Percentiles rank a stretch among this genome's conserved stretches.
Conservation (phyloP, 2,888 invertebrate genomes). For the Arctia plantaginis region DNA sequence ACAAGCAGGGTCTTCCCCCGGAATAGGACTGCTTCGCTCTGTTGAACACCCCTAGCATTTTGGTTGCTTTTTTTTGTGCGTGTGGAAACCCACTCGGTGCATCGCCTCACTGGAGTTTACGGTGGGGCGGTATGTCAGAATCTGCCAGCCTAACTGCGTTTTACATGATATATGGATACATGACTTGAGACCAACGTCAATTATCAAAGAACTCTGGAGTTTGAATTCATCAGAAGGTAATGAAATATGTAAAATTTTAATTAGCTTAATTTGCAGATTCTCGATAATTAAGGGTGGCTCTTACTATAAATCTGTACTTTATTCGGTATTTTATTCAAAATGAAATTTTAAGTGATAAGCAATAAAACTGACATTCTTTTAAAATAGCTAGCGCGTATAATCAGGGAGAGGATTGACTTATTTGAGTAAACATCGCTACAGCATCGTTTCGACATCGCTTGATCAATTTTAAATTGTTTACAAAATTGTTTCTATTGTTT, state of each 20-base stretch:
- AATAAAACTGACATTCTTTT: slow-evolving; percentile 15
- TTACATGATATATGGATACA: too few species aligned
- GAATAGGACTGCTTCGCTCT: not conserved
- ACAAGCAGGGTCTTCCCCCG: not conserved
- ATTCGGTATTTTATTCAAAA: slow-evolving; percentile 4
- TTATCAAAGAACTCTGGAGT: not conserved
- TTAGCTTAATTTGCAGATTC: not conserved
- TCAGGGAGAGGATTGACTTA: slow-evolving; percentile 27
- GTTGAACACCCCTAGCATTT: not conserved
- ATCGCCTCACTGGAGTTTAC: not conserved
- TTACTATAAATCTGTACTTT: not conserved
- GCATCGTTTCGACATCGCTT: slow-evolving; percentile 20
- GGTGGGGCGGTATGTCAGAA: not conserved
- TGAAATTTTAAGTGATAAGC: not conserved
- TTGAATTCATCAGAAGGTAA: not conserved
- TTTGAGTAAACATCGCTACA: slow-evolving; percentile 19
- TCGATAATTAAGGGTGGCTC: not conserved
- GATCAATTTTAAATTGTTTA: not conserved
- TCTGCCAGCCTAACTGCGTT: not conserved
- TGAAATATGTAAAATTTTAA: not conserved
- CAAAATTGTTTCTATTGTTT: not conserved
- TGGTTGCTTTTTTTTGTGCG: not conserved
- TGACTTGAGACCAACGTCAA: not conserved
- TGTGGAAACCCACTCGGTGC: not conserved
- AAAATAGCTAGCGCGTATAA: slow-evolving; percentile 31